Evolutionary conservation across 2,113 vertebrate genomes (phyloP).

Genomic region (Polypterus bichir): DNA sequence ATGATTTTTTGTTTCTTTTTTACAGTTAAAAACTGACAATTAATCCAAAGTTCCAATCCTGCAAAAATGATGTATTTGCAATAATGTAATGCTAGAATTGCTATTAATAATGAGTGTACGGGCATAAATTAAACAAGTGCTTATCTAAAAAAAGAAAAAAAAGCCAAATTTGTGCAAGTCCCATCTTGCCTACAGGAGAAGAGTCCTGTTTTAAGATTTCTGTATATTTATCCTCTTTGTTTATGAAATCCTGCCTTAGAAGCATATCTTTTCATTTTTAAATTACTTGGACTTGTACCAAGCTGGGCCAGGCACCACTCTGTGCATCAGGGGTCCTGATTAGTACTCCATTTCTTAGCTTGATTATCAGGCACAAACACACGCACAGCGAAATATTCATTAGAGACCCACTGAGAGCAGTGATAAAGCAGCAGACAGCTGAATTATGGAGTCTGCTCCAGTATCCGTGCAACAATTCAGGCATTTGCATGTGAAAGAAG

Average conservation of each 20-base stretch:
- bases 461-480: conserved; percentile 31
- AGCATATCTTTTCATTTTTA: conserved; percentile 15
- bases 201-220: no score
- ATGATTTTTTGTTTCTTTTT: no score
- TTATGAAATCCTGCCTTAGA: conserved; percentile 16
- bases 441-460: conserved; percentile 46
- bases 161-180: no score
- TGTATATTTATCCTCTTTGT: conserved; percentile 3
- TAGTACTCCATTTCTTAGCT: conserved; percentile 49
- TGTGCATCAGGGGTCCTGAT: conserved; percentile 48
- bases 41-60: no score
- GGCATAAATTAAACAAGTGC: no score
- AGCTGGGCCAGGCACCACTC: conserved; percentile 36
- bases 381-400: conserved; percentile 49
- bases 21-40: no score
- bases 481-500: conserved; percentile 49
- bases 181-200: no score
- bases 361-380: conserved; percentile 56
- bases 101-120: no score
- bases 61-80: no score
- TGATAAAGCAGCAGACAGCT: conserved; percentile 52
- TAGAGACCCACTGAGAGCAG: conserved; percentile 47
- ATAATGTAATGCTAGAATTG: no score
- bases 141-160: no score
- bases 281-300: conserved; percentile 39